Conservation (phyloP, 2,113 vertebrate species). For the Nyctereutes procyonoides region DNA sequence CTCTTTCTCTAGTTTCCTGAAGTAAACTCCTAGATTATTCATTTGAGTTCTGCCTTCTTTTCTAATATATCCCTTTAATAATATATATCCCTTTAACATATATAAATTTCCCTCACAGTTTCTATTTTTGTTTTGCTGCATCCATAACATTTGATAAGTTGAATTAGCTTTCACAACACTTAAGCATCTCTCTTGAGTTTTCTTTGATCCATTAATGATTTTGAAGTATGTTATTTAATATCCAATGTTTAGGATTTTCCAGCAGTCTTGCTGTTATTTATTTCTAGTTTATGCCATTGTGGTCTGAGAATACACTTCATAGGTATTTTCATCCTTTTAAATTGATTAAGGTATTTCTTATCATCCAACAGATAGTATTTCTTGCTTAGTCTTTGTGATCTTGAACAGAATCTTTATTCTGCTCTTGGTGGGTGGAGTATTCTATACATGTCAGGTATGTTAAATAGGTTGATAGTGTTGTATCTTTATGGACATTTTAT, state of each 20-base stretch:
- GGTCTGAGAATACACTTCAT: neutral
- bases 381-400: neutral
- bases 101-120: neutral
- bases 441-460: neutral
- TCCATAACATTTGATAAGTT: neutral
- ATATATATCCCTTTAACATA: neutral
- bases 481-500: neutral
- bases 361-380: neutral
- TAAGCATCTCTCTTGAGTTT: neutral
- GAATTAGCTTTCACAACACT: neutral
- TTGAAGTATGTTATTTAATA: neutral
- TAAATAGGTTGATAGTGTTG: neutral
- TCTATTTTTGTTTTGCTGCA: neutral
- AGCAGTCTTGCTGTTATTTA: neutral
- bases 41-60: neutral
- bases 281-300: neutral
- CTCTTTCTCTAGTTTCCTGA: neutral
- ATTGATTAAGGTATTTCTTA: neutral
- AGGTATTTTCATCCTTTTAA: neutral
- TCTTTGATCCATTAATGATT: neutral
- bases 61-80: neutral
- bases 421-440: neutral
- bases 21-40: neutral
- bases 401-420: neutral
- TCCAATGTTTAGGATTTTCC: neutral